Evolutionary conservation across 2,113 vertebrate species (phyloP), one percentile per base, ranked within the genome.

Genomic region (Tricholaema leucomelas): DNA sequence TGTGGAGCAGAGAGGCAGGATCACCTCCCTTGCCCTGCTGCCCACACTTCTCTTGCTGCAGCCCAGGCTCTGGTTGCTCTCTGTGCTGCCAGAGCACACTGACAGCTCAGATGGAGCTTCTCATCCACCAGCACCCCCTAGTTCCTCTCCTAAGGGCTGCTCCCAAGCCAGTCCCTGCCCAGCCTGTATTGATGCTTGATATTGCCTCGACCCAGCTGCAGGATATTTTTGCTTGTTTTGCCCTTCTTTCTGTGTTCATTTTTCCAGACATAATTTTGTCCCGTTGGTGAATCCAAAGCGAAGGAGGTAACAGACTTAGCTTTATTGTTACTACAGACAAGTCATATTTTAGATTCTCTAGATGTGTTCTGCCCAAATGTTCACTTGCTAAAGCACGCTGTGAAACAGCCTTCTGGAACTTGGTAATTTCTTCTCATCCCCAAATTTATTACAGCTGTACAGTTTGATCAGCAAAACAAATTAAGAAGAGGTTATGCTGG

Each of bases 391-490:
- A 92, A 90, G 48, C n/a, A 78, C 18, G 30, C 25, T 87, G 30
- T 84, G 86, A 88, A 93, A 88, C 54, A 87, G 66, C 11, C 61
- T 80, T 92, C 74, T 91, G 72, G 58, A 95, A 84, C 73, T 31
- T 67, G 27, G 30, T 40, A 40, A 88, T 91, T 88, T 92, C 38
- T 33, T 80, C 71, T 77, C 38, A 64, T 76, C 28, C 40, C 35
- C n/a, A 78, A 56, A 93, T 91, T 82, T 91, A 80, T 84, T 93
- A 69, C 15, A 81, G 58, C n/a, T 67, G 35, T 59, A 63, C 79
- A 81, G 88, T 96, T 90, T 84, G 86, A 90, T 73, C 74, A 83
- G 79, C 14, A 85, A 87, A 93, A 15, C 56, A 93, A 94, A 86
- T 89, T 89, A 94, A 67, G 73, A 88, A 40, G 75, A 64, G 36